Conservation (phyloP, 2,113 vertebrate genomes). For the Bombycilla garrulus region DNA sequence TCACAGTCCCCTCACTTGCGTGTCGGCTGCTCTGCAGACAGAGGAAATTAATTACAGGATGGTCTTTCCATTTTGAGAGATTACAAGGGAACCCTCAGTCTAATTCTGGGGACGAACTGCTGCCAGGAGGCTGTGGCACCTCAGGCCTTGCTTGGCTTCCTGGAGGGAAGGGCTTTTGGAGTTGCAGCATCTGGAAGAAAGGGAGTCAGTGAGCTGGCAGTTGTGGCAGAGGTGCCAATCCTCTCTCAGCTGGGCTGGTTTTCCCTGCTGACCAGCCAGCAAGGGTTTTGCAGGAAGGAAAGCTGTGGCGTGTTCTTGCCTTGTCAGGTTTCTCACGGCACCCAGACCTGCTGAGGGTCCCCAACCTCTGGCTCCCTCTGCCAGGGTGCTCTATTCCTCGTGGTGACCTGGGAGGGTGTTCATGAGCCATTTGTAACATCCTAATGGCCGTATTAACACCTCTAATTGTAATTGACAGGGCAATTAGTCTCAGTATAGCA, state of each 20-base stretch:
- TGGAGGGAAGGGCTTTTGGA: neutral
- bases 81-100: neutral
- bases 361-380: neutral
- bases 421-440: neutral
- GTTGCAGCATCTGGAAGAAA: fast-evolving
- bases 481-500: slow-evolving; percentile 28
- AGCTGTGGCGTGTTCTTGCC: neutral
- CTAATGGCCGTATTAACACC: slow-evolving; percentile 15
- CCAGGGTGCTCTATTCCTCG: fast-evolving
- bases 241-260: fast-evolving
- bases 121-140: neutral
- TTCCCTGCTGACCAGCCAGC: fast-evolving
- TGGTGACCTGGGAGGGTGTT: neutral
- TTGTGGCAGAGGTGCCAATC: neutral
- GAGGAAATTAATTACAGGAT: neutral
- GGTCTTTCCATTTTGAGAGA: neutral
- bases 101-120: neutral
- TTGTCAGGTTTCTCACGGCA: neutral
- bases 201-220: neutral
- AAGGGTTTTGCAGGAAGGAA: neutral
- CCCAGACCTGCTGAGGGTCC: neutral
- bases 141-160: neutral
- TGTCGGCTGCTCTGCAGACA: neutral
- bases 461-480: slow-evolving; percentile 28
- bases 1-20: neutral